Evolutionary conservation across 2,113 vertebrate species (phyloP).

Genomic region (Etheostoma cragini): DNA sequence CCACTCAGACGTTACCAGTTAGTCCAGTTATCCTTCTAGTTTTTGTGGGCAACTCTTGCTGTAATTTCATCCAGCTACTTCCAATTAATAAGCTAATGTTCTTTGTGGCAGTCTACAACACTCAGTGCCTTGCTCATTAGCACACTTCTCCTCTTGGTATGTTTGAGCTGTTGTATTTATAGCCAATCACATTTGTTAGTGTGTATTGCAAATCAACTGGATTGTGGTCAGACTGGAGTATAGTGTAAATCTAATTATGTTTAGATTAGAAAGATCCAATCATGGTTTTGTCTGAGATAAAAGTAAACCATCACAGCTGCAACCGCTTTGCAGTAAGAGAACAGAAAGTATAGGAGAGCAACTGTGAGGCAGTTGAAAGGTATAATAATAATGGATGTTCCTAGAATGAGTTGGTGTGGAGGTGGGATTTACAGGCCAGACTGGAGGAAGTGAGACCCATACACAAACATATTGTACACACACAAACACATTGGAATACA

Average conservation of each 20-base stretch:
- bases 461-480: slow-evolving; percentile 4
- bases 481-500: slow-evolving; percentile 20
- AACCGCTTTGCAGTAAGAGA: not conserved
- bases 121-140: not conserved
- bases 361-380: not conserved
- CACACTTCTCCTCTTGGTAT: not conserved
- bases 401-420: not conserved
- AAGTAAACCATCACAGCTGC: not conserved
- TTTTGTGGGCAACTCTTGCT: not conserved
- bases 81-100: not conserved
- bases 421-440: not conserved
- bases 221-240: not conserved
- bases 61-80: not conserved
- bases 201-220: not conserved
- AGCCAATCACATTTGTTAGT: not conserved
- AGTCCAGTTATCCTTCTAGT: not conserved
- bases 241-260: not conserved
- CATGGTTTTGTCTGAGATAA: not conserved
- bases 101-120: not conserved
- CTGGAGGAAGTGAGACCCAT: slow-evolving; percentile 12
- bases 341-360: not conserved
- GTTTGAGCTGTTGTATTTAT: not conserved
- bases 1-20: not conserved
- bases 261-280: not conserved
- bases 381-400: not conserved